Conservation (phyloP, 2,797 vertebrate genomes). For the Salmo trutta region DNA sequence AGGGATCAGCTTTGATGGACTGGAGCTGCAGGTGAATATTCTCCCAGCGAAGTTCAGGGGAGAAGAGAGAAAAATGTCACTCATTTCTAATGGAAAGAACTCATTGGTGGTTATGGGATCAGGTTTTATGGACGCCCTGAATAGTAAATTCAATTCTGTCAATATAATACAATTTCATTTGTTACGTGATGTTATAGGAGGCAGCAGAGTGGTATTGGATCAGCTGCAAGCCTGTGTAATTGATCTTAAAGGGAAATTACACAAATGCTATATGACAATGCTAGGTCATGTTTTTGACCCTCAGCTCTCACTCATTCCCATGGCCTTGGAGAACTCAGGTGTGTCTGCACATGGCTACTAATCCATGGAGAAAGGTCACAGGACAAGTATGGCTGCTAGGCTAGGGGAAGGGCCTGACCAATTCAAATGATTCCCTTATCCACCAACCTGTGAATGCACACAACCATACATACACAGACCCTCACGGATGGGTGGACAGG, state of each 20-base stretch:
- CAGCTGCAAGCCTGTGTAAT: no score
- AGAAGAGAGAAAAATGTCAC: neutral
- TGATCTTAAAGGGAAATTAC: neutral
- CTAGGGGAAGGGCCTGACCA: neutral
- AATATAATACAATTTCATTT: no score
- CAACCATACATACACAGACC: neutral
- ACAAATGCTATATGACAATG: no score
- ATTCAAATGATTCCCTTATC: neutral
- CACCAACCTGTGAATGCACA: neutral
- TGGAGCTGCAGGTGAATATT: constrained; percentile 17
- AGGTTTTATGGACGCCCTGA: neutral
- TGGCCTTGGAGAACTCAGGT: neutral
- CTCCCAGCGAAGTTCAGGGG: neutral
- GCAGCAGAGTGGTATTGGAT: no score
- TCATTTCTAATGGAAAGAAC: neutral
- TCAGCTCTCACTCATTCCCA: neutral
- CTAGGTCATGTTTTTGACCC: neutral
- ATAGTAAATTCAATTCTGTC: neutral
- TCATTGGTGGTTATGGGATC: neutral
- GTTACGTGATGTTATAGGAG: no score
- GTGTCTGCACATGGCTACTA: neutral
- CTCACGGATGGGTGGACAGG: neutral
- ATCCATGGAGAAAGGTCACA: neutral
- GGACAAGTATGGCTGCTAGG: neutral
- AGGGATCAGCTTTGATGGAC: neutral